phyloP scores from a whole-genome alignment of 1,140 invertebrate species.

The Sminthurides bifidus region DNA sequence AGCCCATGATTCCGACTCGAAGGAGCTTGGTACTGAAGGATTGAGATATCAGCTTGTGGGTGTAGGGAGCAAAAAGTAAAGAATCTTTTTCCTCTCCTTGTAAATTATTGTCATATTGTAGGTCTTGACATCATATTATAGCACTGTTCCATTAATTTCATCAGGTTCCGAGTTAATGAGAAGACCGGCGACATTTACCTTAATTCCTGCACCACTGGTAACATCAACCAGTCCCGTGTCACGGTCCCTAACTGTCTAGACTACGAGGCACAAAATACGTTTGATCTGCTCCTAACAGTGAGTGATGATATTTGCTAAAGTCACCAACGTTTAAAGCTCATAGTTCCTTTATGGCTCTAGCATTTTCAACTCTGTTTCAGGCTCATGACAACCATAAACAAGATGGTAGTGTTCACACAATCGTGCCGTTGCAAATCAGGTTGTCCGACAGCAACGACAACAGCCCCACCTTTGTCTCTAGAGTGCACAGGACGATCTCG shows the following conservation, averaged over 20 bases:
- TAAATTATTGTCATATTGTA: neutral
- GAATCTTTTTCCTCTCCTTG: neutral
- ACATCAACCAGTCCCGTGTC: neutral
- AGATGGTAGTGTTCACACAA: constrained; percentile 33
- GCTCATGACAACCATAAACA: constrained; percentile 49
- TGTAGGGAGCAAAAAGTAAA: constrained; percentile 57
- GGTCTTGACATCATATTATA: neutral
- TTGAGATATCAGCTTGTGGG: constrained; percentile 76
- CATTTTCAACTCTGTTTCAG: constrained; percentile 37
- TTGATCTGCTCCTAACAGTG: constrained; percentile 75
- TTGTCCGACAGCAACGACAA: constrained; percentile 76
- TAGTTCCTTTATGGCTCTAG: neutral
- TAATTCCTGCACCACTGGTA: constrained; percentile 48
- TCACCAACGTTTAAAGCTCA: neutral
- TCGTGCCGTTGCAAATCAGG: constrained; percentile 63
- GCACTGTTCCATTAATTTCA: constrained; percentile 8
- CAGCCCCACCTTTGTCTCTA: constrained; percentile 58
- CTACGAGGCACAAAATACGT: constrained; percentile 68
- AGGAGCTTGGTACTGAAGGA: constrained; percentile 61
- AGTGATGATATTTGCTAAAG: constrained; percentile 9
- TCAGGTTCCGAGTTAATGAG: constrained; percentile 62
- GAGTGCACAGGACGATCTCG: constrained; percentile 61
- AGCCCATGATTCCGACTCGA: constrained; percentile 75
- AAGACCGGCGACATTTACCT: constrained; percentile 70
- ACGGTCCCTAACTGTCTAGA: constrained; percentile 57